Base-by-base conservation (phyloP, 2,888 invertebrate species). In the Schizaphis graminum region DNA sequence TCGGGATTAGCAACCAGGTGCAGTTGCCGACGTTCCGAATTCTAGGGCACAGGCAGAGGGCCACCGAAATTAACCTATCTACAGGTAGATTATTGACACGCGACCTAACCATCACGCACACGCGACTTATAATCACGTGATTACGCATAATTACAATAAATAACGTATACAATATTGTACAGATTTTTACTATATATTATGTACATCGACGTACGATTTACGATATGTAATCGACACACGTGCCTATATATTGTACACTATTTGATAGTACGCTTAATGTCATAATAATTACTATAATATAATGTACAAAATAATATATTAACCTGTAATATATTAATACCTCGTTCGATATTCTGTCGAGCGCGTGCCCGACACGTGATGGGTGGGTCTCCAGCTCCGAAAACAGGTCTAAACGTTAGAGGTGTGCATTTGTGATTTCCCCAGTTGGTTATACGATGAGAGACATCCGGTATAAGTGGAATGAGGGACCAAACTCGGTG, bases 371-470 rank as follows among this genome's bases (percentile, higher is more conserved):
- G 49, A 11, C 26, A 90, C 85, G 89, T 93, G 93, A 93, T 93
- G 93, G 93, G 90, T 94, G 93, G 93, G 93, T 94, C 93, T 94
- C 44, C n/a, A 44, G 61, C 49, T 56, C 28, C 10, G 41, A 84
- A 61, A 16, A 90, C 87, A 47, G 84, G 85, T 89, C 57, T 90
- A 57, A 93, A 93, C 85, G 84, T 89, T 61, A 56, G 89, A 56
- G 89, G 90, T 92, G 93, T 94, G 92, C 91, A n/a, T 89, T n/a
- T 94, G 90, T 94, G 87, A 93, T 95, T 94, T 95, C 96, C 96
- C 96, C 97, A 99, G 99, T 98, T 98, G 99, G 98, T 97, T 99
- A 99, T 97, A 98, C 98, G 97, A 98, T 98, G 98, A 97, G 98
- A 97, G 98, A 99, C 97, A 98, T 98, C 97, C 97, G 98, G 96